Conservation (phyloP, 2,888 invertebrate species). For the Alentia gelatinosa region DNA sequence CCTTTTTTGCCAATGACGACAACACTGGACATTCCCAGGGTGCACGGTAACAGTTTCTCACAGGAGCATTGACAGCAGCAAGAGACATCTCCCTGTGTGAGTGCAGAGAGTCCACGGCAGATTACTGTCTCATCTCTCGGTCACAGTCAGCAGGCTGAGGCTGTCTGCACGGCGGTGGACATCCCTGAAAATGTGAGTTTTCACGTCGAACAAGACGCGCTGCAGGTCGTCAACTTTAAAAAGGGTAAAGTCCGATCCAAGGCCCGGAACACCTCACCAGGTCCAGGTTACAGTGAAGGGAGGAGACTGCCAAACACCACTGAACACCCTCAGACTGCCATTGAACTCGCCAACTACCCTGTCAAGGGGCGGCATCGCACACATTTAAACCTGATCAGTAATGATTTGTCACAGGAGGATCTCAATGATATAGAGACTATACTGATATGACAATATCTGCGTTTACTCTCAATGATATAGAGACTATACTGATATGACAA, state of each 20-base stretch:
- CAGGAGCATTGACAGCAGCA: too few species aligned
- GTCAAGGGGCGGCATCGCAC: neutral
- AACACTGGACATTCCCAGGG: neutral
- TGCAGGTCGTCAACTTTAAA: too few species aligned
- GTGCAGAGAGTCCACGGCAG: neutral
- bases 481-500: constrained; percentile 10
- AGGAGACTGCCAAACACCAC: neutral
- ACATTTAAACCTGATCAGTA: neutral
- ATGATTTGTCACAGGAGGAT: neutral
- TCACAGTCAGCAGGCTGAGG: too few species aligned
- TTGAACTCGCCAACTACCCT: neutral
- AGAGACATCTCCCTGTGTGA: neutral
- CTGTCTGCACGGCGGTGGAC: neutral
- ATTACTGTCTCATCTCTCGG: neutral
- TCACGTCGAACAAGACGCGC: neutral
- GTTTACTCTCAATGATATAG: too few species aligned
- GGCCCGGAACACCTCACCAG: neutral
- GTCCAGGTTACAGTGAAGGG: neutral
- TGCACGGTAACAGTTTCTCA: constrained; percentile 22
- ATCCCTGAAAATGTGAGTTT: neutral
- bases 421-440: neutral
- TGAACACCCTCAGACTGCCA: neutral
- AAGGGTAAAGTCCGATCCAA: neutral
- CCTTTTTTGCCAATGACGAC: neutral
- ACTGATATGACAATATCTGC: too few species aligned